Conservation (phyloP, 1,140 invertebrate genomes). For the Drosophila yakuba region DNA sequence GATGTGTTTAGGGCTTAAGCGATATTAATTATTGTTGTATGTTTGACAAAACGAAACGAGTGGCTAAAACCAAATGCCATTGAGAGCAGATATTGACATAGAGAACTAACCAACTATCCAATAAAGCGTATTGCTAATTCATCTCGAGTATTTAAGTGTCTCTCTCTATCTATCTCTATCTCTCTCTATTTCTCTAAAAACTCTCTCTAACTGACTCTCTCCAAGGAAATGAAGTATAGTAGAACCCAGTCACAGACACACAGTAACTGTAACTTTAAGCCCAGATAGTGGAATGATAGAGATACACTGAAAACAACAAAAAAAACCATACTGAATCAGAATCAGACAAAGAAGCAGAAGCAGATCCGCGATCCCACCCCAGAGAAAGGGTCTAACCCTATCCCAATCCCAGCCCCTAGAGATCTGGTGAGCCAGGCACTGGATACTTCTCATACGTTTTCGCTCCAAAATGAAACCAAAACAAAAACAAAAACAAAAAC, state of each 20-base stretch:
- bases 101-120: constrained; percentile 39
- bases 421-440: constrained; percentile 5
- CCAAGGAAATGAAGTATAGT: not conserved
- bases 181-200: constrained; percentile 11
- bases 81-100: constrained; percentile 34
- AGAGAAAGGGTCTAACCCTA: constrained; percentile 50
- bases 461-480: constrained; percentile 19
- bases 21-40: constrained; percentile 56
- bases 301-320: constrained; percentile 7
- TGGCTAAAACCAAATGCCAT: constrained; percentile 1
- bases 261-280: constrained; percentile 27
- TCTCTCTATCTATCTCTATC: constrained; percentile 23
- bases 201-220: constrained; percentile 15
- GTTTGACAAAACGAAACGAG: constrained; percentile 23
- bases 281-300: constrained; percentile 21
- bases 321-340: not conserved
- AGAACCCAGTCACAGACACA: constrained; percentile 1
- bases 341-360: constrained; percentile 8
- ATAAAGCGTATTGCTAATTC: constrained; percentile 30
- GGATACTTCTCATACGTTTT: constrained; percentile 29
- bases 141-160: constrained; percentile 39
- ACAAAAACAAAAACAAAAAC: not conserved
- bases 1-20: constrained; percentile 43
- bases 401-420: constrained; percentile 19
- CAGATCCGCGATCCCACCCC: constrained; percentile 50